Evolutionary conservation across 2,888 invertebrate genomes (phyloP).

Genomic region (Hypomecis punctinalis): DNA sequence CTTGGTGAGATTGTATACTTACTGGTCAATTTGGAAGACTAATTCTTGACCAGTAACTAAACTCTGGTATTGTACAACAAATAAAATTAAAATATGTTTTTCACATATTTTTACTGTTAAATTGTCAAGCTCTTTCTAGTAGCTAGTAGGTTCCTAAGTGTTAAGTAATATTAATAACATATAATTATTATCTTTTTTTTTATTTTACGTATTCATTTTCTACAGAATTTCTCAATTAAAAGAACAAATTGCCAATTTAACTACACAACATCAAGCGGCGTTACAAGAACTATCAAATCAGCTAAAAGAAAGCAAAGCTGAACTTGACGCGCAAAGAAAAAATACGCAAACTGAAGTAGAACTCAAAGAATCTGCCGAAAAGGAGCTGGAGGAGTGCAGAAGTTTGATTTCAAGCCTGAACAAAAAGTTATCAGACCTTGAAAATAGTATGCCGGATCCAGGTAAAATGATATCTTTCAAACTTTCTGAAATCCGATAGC

Average conservation of each 20-base stretch:
- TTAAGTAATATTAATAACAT: too few species aligned
- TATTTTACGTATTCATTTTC: constrained; percentile 3
- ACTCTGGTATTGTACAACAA: too few species aligned
- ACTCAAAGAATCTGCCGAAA: constrained; percentile 56
- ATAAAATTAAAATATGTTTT: too few species aligned
- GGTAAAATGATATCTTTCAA: constrained; percentile 52
- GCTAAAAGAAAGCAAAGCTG: constrained; percentile 60
- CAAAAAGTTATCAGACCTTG: constrained; percentile 65
- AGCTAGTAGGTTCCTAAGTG: too few species aligned
- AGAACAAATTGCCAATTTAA: constrained; percentile 65
- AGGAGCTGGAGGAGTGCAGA: constrained; percentile 56
- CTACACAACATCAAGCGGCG: constrained; percentile 58
- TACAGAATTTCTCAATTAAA: constrained; percentile 66
- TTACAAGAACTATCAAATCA: constrained; percentile 63
- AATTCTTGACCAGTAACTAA: too few species aligned
- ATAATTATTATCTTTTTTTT: too few species aligned
- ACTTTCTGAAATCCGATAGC: too few species aligned
- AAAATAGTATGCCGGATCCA: constrained; percentile 67
- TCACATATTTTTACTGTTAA: too few species aligned
- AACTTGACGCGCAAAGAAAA: constrained; percentile 60
- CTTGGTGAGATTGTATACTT: too few species aligned
- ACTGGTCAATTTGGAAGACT: too few species aligned
- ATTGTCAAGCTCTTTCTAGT: too few species aligned
- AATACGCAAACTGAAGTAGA: constrained; percentile 57
- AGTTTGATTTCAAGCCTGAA: constrained; percentile 62